Percentiles rank a stretch among this genome's conserved stretches.
phyloP scores from a whole-genome alignment of 2,888 invertebrate species.

The Phytoseiulus persimilis region DNA sequence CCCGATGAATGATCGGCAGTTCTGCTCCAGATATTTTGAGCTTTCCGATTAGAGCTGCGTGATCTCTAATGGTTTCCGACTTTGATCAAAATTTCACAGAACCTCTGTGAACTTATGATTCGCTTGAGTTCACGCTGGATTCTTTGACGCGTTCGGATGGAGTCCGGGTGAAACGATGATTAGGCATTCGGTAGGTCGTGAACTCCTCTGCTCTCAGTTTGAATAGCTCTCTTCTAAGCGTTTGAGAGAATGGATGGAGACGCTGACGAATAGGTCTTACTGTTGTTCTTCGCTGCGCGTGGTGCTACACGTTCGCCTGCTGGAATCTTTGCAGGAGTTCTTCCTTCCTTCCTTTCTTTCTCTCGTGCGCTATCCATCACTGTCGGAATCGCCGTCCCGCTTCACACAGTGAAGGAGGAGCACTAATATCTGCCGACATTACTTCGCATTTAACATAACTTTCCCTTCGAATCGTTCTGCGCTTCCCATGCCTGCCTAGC shows the following conservation, averaged over 20 bases:
- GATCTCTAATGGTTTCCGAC: too few relatives aligned
- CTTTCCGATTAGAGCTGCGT: too few relatives aligned
- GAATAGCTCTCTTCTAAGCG: not conserved
- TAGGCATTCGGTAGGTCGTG: too few relatives aligned
- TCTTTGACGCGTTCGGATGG: too few relatives aligned
- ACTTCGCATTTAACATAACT: constrained; percentile 5
- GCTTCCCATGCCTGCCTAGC: not conserved
- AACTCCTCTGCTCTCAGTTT: not conserved
- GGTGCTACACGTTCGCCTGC: not conserved
- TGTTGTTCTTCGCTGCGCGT: not conserved
- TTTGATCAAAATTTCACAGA: too few relatives aligned
- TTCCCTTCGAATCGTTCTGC: not conserved
- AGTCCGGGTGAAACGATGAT: too few relatives aligned
- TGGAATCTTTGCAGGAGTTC: not conserved
- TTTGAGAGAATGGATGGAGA: not conserved
- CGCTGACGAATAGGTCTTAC: not conserved
- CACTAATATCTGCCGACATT: not conserved
- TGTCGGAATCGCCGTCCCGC: not conserved
- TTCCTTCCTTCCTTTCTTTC: not conserved
- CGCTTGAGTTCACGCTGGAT: too few relatives aligned
- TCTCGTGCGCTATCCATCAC: not conserved
- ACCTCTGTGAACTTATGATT: too few relatives aligned
- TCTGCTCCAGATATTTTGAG: too few relatives aligned
- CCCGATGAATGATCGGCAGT: too few relatives aligned
- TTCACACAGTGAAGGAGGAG: not conserved